These are phyloP conservation scores for Eptesicus fuscus DNA, from an alignment of 2,113 vertebrate genomes.

Conservation along the genomic window DNA sequence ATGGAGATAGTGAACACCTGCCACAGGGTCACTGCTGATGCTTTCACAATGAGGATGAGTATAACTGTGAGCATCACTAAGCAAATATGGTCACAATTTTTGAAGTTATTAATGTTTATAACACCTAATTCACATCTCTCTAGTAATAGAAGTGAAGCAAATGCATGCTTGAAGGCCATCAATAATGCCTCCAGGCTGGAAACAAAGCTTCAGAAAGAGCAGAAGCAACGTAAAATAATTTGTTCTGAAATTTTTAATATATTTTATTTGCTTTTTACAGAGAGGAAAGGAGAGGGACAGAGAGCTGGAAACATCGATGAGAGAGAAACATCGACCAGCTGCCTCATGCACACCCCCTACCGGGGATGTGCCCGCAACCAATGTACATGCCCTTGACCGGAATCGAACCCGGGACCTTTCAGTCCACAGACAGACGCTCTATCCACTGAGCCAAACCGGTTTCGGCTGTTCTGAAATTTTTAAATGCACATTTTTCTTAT, in stretches of 20 bases:
- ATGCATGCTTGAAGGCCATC: background rate
- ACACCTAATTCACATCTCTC: background rate
- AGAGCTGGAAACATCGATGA: too few species aligned
- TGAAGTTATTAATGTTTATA: conserved; percentile 19
- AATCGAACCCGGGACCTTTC: too few species aligned
- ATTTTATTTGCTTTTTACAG: too few species aligned
- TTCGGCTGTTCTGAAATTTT: conserved; percentile 39
- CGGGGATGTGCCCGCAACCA: too few species aligned
- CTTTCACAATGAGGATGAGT: background rate
- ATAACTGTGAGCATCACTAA: background rate
- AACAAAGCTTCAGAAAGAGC: conserved; percentile 35
- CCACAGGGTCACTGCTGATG: background rate
- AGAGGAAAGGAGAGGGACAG: too few species aligned
- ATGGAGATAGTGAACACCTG: background rate
- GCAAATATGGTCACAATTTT: background rate
- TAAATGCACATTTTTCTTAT: conserved; percentile 64
- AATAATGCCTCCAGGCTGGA: conserved; percentile 48
- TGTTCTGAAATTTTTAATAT: conserved; percentile 48
- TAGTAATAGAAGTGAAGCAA: conserved; percentile 20
- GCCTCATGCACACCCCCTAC: too few species aligned
- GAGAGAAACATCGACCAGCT: too few species aligned
- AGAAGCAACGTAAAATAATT: conserved; percentile 45
- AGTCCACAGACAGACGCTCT: too few species aligned
- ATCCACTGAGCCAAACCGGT: too few species aligned
- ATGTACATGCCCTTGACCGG: too few species aligned